phyloP scores from a whole-genome alignment of 2,888 invertebrate genomes.

The Drosophila ochracea region DNA sequence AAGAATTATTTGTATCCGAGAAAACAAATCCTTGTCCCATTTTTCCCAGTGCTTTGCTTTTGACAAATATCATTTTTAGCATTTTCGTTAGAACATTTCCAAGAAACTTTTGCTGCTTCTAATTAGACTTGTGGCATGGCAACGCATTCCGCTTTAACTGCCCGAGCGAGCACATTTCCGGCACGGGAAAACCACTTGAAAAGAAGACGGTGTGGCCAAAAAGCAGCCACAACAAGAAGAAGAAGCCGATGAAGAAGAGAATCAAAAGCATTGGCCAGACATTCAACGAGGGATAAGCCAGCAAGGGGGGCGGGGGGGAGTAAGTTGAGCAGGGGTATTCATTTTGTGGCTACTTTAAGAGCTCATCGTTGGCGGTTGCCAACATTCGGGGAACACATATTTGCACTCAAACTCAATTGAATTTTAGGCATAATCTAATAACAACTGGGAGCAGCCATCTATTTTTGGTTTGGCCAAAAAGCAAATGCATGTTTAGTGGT shows the following conservation, averaged over 20 bases:
- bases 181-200: slow-evolving; percentile 48
- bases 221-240: slow-evolving; percentile 13
- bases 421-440: slow-evolving; percentile 72
- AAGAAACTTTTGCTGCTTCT: slow-evolving; percentile 21
- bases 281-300: neutral
- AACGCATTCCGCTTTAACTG: slow-evolving; percentile 34
- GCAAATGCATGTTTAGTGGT: slow-evolving; percentile 43
- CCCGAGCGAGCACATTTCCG: slow-evolving; percentile 22
- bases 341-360: slow-evolving; percentile 47
- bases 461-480: slow-evolving; percentile 26
- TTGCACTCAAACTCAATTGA: slow-evolving; percentile 78
- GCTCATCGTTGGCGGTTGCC: slow-evolving; percentile 13
- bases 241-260: neutral
- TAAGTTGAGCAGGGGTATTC: neutral
- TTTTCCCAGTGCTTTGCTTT: neutral
- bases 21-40: neutral
- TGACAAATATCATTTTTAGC: slow-evolving; percentile 2
- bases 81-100: neutral
- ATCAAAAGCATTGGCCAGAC: slow-evolving; percentile 51
- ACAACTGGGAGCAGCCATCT: slow-evolving; percentile 49
- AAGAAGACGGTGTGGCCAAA: slow-evolving; percentile 32
- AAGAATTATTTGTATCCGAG: too few relatives aligned
- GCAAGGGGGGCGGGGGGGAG: neutral
- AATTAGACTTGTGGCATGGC: slow-evolving; percentile 52
- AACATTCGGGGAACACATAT: slow-evolving; percentile 69